phyloP scores from a whole-genome alignment of 2,888 invertebrate species.

The Phania funesta region DNA sequence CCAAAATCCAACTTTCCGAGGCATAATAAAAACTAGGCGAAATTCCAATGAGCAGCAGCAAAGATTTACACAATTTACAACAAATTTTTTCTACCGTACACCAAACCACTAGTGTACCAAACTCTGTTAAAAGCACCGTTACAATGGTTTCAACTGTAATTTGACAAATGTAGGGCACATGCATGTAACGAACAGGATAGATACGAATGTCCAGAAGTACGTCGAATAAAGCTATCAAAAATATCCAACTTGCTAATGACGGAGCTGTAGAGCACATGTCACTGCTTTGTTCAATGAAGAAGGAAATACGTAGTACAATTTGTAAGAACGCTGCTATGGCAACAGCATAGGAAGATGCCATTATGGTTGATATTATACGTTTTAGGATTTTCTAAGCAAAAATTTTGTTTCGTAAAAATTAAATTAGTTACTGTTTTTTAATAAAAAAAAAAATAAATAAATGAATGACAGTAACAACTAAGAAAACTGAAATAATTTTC shows the following conservation, averaged over 20 bases:
- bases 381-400: constrained; percentile 12
- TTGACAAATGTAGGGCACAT: constrained; percentile 70
- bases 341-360: constrained; percentile 70
- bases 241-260: constrained; percentile 72
- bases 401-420: constrained; percentile 44
- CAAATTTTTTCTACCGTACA: constrained; percentile 71
- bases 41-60: constrained; percentile 57
- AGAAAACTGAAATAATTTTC: constrained; percentile 7
- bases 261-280: constrained; percentile 74
- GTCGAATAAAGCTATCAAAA: constrained; percentile 70
- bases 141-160: constrained; percentile 69
- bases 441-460: neutral
- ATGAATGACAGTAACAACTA: constrained; percentile 29
- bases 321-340: constrained; percentile 70
- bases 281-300: constrained; percentile 72
- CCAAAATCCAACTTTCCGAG: constrained; percentile 66
- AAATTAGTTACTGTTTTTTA: neutral
- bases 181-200: constrained; percentile 73
- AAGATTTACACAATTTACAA: constrained; percentile 59
- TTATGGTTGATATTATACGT: too few relatives aligned
- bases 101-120: constrained; percentile 72
- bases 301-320: constrained; percentile 69
- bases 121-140: constrained; percentile 70
- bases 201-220: constrained; percentile 70
- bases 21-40: constrained; percentile 37